phyloP scores from a whole-genome alignment of 64 coral and sea anemone genomes.

The Stichodactyla mertensii region DNA sequence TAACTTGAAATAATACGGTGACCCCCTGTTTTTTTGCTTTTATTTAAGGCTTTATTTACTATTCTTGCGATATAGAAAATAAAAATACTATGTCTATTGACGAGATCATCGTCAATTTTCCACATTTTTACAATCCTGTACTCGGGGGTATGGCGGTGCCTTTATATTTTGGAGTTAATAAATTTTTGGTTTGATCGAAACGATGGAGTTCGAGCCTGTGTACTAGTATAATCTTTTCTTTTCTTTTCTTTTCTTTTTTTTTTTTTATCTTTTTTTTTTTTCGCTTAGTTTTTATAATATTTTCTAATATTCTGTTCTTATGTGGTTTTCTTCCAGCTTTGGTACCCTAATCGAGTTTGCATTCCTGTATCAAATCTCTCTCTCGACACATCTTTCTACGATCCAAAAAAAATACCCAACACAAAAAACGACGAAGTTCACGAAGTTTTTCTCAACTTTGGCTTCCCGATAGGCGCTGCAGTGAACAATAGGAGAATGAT shows the following conservation, averaged over 20 bases:
- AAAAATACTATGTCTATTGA: too few species aligned
- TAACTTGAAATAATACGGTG: too few species aligned
- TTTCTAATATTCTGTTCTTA: background rate
- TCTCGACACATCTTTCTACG: constrained; percentile 31
- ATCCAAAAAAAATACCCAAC: constrained; percentile 15
- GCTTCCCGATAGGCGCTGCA: constrained; percentile 9
- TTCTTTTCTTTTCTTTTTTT: background rate
- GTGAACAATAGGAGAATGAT: constrained; percentile 20
- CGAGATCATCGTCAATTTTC: too few species aligned
- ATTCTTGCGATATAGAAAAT: too few species aligned
- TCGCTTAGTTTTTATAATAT: background rate
- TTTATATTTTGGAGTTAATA: too few species aligned
- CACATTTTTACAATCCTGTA: too few species aligned
- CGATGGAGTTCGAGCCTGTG: too few species aligned
- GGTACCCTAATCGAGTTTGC: constrained; percentile 17
- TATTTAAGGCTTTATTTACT: too few species aligned
- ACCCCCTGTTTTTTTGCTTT: too few species aligned
- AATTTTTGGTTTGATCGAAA: too few species aligned
- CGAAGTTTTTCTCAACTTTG: constrained; percentile 44
- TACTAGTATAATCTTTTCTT: too few species aligned
- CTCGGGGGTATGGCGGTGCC: too few species aligned
- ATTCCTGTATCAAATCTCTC: constrained; percentile 15
- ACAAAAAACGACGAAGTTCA: constrained; percentile 28
- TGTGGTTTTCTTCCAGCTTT: background rate
- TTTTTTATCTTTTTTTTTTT: background rate